Conservation (phyloP, 2,113 vertebrate genomes). For the Dolichallabes microphthalmus region DNA sequence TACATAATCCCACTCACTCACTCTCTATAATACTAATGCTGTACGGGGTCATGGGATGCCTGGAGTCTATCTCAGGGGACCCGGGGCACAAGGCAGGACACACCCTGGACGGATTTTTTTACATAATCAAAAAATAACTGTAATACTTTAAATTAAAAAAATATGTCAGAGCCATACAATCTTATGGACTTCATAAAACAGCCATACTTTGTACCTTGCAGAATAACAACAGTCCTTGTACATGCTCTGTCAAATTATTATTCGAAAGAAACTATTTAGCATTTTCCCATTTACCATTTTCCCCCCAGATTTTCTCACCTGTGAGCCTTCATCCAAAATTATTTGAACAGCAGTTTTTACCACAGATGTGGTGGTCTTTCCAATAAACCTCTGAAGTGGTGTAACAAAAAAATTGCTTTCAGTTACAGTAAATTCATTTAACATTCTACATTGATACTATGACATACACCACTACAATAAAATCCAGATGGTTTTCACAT, state of each 20-base stretch:
- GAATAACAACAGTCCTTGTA: not conserved
- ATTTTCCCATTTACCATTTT: not conserved
- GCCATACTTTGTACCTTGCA: not conserved
- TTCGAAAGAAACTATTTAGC: not conserved
- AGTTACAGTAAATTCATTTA: not conserved
- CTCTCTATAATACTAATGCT: too few relatives aligned
- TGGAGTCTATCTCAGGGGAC: too few relatives aligned
- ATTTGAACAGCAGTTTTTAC: conserved; percentile 80
- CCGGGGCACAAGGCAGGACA: too few relatives aligned
- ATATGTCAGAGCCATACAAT: not conserved
- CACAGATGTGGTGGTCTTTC: conserved; percentile 77
- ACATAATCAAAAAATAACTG: not conserved
- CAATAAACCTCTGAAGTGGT: conserved; percentile 71
- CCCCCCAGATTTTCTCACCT: conserved; percentile 70
- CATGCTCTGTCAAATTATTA: not conserved
- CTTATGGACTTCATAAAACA: not conserved
- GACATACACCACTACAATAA: not conserved
- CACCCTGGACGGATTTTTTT: too few relatives aligned
- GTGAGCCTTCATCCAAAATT: conserved; percentile 80
- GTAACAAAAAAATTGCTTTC: not conserved
- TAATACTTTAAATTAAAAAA: not conserved
- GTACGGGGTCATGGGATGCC: too few relatives aligned
- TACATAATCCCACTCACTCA: not conserved
- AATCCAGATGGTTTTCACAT: not conserved
- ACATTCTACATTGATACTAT: not conserved